Percentiles rank a stretch among this genome's conserved stretches.
Conservation (phyloP, 2,113 vertebrate genomes). For the Oreotrochilus melanogaster region DNA sequence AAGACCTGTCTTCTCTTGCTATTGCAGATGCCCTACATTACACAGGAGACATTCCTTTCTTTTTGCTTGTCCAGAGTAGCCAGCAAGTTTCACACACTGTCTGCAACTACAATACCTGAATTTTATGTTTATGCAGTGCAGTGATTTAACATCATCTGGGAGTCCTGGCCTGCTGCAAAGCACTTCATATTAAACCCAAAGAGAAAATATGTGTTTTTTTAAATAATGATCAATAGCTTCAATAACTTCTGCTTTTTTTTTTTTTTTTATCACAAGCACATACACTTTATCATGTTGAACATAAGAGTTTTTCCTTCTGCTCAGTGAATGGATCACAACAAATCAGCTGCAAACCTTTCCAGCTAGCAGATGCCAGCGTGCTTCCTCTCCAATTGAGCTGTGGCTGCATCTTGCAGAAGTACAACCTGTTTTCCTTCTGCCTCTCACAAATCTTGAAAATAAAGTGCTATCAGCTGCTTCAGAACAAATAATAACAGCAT, state of each 20-base stretch:
- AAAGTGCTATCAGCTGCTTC: not conserved
- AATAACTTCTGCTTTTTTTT: not conserved
- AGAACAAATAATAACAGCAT: not conserved
- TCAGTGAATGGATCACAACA: slow-evolving; percentile 4
- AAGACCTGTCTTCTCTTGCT: not conserved
- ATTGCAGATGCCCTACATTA: rapidly evolving
- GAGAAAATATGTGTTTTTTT: not conserved
- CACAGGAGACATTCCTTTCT: not conserved
- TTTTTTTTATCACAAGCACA: not conserved
- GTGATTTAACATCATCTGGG: rapidly evolving
- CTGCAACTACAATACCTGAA: not conserved
- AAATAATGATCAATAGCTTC: not conserved
- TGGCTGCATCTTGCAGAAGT: not conserved
- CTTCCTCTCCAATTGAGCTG: not conserved
- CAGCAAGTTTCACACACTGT: not conserved
- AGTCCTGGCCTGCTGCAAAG: rapidly evolving
- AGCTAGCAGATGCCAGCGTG: not conserved
- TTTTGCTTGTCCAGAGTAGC: not conserved
- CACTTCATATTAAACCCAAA: not conserved
- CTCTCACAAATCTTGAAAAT: slow-evolving; percentile 17
- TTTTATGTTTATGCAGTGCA: not conserved
- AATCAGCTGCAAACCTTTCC: slow-evolving; percentile 18
- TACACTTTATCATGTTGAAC: not conserved
- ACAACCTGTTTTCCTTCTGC: not conserved
- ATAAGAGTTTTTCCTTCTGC: not conserved